Base-by-base conservation (phyloP, 2,797 vertebrate genomes). In the Hemibagrus guttatus region DNA sequence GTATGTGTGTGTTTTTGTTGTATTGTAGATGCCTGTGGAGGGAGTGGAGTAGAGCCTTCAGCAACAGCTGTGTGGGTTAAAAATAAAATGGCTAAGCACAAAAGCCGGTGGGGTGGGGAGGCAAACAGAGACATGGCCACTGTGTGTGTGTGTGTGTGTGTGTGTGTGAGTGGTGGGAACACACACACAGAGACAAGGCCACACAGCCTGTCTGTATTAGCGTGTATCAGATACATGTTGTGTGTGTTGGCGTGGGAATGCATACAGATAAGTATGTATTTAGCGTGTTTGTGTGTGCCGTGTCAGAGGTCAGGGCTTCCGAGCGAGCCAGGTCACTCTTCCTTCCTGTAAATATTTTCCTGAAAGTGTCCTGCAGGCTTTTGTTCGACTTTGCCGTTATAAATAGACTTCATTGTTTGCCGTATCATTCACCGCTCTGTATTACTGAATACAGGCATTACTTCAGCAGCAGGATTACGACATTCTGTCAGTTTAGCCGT, bases 331-430 rank as follows among this genome's bases (percentile, higher is more conserved):
- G 42, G 91, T 91, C 88, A 89, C 82, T 82, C 89, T 94, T 95
- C 94, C 94, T 95, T 94, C 94, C 95, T 94, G 90, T 91, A 89
- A 92, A 92, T 94, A 91, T 93, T 94, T 94, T 91, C 91, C 92
- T 92, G 72, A 90, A 76, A 84, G 80, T 58, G 64, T 87, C 75
- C 80, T 63, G 64, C 72, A 14, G 89, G 91, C 86, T 93, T 91
- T 95, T 93, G 94, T 95, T 93, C 93, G 90, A 92, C 58, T 92
- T 86, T 61, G 86, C 89, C 81, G 89, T 91, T 91, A 91, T 86
- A 93, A 94, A 94, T 94, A 94, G 85, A 87, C 74, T 68, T 23
- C 8, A 87, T 89, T 39, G 17, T 88, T 74, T 85, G 89, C 90
- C 17, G 35, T 71, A 7, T 86, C 58, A 84, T 89, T 85, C 89